Evolutionary conservation across 2,888 invertebrate genomes (phyloP), one percentile per base, ranked within the genome.

Genomic region (Quadroppia sp.): DNA sequence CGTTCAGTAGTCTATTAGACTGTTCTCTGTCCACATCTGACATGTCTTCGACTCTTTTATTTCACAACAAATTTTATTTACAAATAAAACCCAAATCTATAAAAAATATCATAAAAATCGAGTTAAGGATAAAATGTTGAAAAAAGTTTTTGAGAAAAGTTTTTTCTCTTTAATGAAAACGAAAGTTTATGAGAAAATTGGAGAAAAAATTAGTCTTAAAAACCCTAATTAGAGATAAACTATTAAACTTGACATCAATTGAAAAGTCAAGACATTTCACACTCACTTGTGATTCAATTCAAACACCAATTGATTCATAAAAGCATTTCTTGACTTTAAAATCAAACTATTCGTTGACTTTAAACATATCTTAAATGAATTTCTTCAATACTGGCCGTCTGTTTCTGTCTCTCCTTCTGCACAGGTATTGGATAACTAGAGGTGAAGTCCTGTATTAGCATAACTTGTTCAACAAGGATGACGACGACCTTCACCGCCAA

Each of bases 161-260:
- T 45, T 45, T 6, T 15, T 45, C 6, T 45, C 15, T 45, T 6
- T 45, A 45, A 13, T 45, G 2, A 7, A 45, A 2, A 45, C 15
- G 11, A 53, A 53, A 53, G 23, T 3, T 23, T 2, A 53, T 23
- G 7, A 53, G 13, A 23, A 53, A 13, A 53, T 20, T 20, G 7
- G 23, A 23, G 15, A 45, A 53, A 7, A 23, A 53, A 23, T 15
- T 48, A 9, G n/a, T 48, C 2, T 15, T 1, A 53, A 9, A 36
- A 59, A 59, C 9, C 25, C 7, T 30, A 61, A 30, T 32, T 36
- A 36, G 20, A 64, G n/a, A 36, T 64, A 40, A 64, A 36, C 36
- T 30, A 56, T 36, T 64, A 64, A 64, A 64, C 61, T 64, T 64
- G 61, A 64, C 61, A 64, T 36, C 36, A 64, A 64, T 64, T 36